A percentile compares a stretch with the other conserved stretches of the same genome.
phyloP scores from a whole-genome alignment of 2,888 invertebrate genomes.

The Trichogramma evanescens region DNA sequence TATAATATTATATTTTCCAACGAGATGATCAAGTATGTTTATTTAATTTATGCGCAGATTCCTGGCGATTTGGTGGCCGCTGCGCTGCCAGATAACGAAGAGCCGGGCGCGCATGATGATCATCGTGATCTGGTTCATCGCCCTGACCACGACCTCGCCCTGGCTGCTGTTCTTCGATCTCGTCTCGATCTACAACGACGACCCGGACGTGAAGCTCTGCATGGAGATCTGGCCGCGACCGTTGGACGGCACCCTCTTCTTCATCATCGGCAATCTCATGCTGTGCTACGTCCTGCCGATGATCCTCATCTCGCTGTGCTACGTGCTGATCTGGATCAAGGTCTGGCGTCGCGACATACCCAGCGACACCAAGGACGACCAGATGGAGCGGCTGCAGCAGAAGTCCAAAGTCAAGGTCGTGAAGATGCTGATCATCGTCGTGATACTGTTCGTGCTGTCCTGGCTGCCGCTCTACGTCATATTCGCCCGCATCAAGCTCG shows the following conservation, averaged over 20 bases:
- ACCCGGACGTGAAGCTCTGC: conserved; percentile 69
- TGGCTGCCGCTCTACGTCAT: conserved; percentile 90
- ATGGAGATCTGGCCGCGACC: conserved; percentile 82
- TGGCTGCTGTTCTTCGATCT: conserved; percentile 88
- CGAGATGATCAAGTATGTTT: too few relatives aligned
- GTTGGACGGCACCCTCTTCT: conserved; percentile 75
- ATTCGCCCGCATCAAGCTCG: conserved; percentile 78
- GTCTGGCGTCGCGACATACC: conserved; percentile 84
- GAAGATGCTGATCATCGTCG: conserved; percentile 89
- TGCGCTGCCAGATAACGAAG: conserved; percentile 86
- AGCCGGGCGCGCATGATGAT: conserved; percentile 82
- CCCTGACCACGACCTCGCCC: conserved; percentile 76
- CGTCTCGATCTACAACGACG: conserved; percentile 65
- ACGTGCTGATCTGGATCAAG: conserved; percentile 85
- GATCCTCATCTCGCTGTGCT: conserved; percentile 84
- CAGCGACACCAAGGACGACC: conserved; percentile 82
- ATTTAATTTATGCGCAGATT: conserved; percentile 58
- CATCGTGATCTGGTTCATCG: conserved; percentile 82
- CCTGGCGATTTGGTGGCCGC: conserved; percentile 90
- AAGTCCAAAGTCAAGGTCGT: conserved; percentile 92
- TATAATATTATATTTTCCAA: too few relatives aligned
- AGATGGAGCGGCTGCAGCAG: conserved; percentile 87
- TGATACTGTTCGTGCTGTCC: conserved; percentile 85
- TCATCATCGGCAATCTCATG: conserved; percentile 79
- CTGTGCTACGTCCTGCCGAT: conserved; percentile 88